Percentiles rank a stretch among this genome's conserved stretches.
phyloP scores from a whole-genome alignment of 1,140 invertebrate species.

The Portunus trituberculatus region DNA sequence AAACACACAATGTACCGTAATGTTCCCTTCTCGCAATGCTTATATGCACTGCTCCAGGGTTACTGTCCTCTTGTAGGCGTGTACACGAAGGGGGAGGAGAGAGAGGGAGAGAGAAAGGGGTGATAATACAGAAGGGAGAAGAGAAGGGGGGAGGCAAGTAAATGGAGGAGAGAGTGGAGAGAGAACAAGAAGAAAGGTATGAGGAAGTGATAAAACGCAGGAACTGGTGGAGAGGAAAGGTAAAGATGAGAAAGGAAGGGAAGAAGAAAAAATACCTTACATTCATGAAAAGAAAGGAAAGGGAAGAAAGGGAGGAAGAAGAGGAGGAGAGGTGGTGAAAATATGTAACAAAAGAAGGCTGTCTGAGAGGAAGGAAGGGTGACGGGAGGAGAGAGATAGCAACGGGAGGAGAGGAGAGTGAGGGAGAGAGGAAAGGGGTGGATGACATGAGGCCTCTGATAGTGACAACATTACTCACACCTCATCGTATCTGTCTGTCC shows the following conservation, averaged over 20 bases:
- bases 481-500: background rate
- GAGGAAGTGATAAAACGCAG: background rate
- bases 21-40: background rate
- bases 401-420: background rate
- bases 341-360: background rate
- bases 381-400: background rate
- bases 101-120: no score
- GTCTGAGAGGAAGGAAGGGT: background rate
- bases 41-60: background rate
- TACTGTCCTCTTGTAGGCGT: background rate
- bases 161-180: background rate
- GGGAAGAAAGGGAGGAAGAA: background rate
- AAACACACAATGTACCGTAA: conserved; percentile 16
- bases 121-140: background rate
- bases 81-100: background rate
- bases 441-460: background rate
- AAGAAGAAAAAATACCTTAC: background rate
- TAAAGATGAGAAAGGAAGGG: background rate
- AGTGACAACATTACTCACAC: conserved; percentile 22
- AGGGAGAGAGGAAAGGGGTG: background rate
- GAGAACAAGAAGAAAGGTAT: background rate
- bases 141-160: background rate
- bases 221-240: background rate
- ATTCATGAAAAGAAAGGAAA: background rate
- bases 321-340: background rate